Evolutionary conservation across 1,140 invertebrate genomes (phyloP).

Genomic region (Propsilocerus akamusi): DNA sequence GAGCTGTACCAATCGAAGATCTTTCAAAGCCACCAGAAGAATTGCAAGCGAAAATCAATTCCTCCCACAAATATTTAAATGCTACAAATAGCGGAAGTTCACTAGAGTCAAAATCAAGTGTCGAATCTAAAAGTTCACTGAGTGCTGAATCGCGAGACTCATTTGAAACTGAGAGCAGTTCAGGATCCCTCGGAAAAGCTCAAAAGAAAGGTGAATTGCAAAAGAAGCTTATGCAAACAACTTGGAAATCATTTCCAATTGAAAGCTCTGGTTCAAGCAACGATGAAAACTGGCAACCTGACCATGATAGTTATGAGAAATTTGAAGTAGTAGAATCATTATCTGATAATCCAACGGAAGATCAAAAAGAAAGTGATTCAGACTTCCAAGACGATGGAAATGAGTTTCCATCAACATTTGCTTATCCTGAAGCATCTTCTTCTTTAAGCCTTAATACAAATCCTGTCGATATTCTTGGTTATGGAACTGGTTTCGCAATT

Average conservation of each 20-base stretch:
- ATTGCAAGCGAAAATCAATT: slow-evolving; percentile 7
- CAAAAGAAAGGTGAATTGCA: slow-evolving; percentile 36
- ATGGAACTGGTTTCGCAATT: slow-evolving; percentile 46
- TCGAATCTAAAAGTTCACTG: slow-evolving; percentile 35
- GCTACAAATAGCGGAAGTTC: slow-evolving; percentile 23
- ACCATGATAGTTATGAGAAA: slow-evolving; percentile 43
- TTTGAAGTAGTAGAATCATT: slow-evolving; percentile 25
- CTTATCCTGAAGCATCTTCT: slow-evolving; percentile 29
- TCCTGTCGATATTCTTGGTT: slow-evolving; percentile 46
- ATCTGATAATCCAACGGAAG: slow-evolving; percentile 22
- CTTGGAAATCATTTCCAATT: slow-evolving; percentile 61
- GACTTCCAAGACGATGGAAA: slow-evolving; percentile 52
- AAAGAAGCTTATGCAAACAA: slow-evolving; percentile 44
- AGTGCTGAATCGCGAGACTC: slow-evolving; percentile 45
- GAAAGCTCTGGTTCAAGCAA: slow-evolving; percentile 62
- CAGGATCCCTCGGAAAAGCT: slow-evolving; percentile 44
- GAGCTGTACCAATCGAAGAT: background rate
- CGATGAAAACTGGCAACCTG: slow-evolving; percentile 56
- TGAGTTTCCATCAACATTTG: slow-evolving; percentile 50
- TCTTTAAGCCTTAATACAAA: slow-evolving; percentile 28
- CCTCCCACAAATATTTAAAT: slow-evolving; percentile 5
- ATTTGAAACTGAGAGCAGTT: slow-evolving; percentile 51
- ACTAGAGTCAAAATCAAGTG: slow-evolving; percentile 34
- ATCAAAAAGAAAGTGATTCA: slow-evolving; percentile 26
- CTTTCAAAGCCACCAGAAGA: background rate